Conservation (phyloP, 2,113 vertebrate genomes). For the Lipophrys pholis region DNA sequence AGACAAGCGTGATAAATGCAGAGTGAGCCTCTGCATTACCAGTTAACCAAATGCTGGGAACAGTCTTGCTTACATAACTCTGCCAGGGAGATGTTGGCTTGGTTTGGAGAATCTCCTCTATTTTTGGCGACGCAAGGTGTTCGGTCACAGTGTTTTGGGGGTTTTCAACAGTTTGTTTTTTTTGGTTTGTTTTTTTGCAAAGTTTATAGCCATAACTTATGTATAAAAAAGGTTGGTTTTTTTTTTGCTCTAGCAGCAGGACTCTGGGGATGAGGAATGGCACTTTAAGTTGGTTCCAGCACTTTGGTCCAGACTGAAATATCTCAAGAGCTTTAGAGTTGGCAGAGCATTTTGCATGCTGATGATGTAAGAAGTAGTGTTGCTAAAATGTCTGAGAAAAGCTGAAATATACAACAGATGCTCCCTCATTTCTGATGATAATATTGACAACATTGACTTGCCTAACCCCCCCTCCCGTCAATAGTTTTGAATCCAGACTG, state of each 20-base stretch:
- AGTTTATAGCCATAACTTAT: background rate
- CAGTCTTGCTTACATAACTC: constrained; percentile 8
- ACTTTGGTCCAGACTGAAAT: background rate
- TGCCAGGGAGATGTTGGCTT: constrained; percentile 13
- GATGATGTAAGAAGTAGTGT: background rate
- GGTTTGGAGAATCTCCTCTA: constrained; percentile 5
- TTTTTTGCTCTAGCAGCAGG: background rate
- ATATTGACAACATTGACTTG: background rate
- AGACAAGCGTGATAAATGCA: constrained; percentile 6
- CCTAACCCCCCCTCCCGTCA: too few relatives aligned
- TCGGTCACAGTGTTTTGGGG: background rate
- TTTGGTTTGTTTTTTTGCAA: background rate
- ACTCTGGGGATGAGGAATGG: constrained; percentile 2
- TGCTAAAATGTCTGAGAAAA: background rate
- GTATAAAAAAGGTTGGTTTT: background rate
- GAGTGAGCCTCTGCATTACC: constrained; percentile 4
- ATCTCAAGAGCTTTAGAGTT: background rate
- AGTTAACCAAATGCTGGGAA: constrained; percentile 4
- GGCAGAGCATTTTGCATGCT: constrained; percentile 12
- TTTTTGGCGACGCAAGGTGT: constrained; percentile 16
- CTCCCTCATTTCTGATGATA: constrained; percentile 3
- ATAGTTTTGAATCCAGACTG: too few relatives aligned
- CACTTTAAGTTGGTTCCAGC: background rate
- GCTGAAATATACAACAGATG: constrained; percentile 9
- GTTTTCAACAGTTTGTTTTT: background rate